Percentiles rank a stretch among this genome's conserved stretches.
These are phyloP conservation scores for Salvelinus namaycush DNA, from an alignment of 2,113 vertebrate species.

Conservation along the genomic window DNA sequence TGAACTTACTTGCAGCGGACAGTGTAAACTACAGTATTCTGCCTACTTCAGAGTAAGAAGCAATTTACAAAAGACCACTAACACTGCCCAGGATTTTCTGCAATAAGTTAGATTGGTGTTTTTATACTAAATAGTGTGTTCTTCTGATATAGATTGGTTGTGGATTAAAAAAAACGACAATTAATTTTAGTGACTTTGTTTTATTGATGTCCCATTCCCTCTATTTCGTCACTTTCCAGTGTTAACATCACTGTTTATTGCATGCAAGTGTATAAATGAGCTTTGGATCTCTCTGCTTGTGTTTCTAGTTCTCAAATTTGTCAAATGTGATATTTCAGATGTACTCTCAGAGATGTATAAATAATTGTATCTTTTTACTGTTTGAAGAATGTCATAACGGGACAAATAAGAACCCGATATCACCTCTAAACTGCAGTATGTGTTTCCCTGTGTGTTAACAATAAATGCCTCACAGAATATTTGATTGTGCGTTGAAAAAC, in stretches of 20 bases:
- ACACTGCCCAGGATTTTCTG: not conserved
- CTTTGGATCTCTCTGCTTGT: not conserved
- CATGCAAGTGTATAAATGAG: not conserved
- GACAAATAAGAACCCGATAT: constrained; percentile 53
- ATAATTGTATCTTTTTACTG: constrained; percentile 47
- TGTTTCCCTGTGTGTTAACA: constrained; percentile 48
- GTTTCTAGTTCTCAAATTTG: constrained; percentile 45
- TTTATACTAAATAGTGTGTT: not conserved
- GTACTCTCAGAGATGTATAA: constrained; percentile 44
- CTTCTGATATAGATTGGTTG: not conserved
- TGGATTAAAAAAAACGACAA: not conserved
- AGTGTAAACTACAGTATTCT: constrained; percentile 1
- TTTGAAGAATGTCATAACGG: constrained; percentile 61
- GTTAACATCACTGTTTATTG: not conserved
- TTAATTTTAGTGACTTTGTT: not conserved
- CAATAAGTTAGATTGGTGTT: constrained; percentile 2
- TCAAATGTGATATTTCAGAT: constrained; percentile 37
- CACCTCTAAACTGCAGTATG: no score
- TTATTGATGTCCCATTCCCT: not conserved
- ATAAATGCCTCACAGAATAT: constrained; percentile 32
- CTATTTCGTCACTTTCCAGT: not conserved
- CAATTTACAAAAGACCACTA: not conserved
- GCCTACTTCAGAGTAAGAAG: constrained; percentile 1
- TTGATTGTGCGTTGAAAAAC: constrained; percentile 28
- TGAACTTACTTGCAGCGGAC: not conserved